Evolutionary conservation across 2,797 vertebrate species (phyloP), one percentile per base, ranked within the genome.

Genomic region (Acrossocheilus wenchowensis): DNA sequence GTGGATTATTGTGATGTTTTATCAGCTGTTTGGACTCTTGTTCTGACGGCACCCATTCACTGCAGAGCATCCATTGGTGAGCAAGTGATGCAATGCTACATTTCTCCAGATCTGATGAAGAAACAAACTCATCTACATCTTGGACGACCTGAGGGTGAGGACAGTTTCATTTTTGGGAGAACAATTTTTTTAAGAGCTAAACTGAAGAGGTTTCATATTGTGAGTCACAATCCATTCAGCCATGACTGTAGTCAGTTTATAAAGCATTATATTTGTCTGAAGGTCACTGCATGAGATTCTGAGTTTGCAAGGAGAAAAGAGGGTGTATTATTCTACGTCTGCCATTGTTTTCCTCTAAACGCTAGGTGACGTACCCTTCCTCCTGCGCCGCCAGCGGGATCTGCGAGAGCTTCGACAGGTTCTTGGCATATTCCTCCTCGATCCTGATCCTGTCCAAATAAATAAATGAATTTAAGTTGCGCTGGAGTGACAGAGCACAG

Each of bases 341-440:
- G 26, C 39, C 21, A 23, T 26, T 36, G 66, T 71, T 57, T 72
- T 34, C 64, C 57, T 62, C 57, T 23, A 12, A 62, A 23, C 5
- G 17, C 21, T 52, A 39, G n/a, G 66, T 43, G 78, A 96, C 96
- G 97, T 94, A 99, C 98, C 98, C 98, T 94, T 99, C 98, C 89
- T 99, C 98, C 91, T 99, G 97, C 66, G 95, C 94, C 2, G 97
- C 98, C 60, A 99, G 93, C 21, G 97, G 97, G 88, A 96, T 97
- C 95, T 99, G 98, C 69, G 98, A 99, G 74, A 99, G 96, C 92
- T 97, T 99, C 86, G 97, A 97, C 64, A 99, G 95, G 88, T 97
- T 99, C 94, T 98, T 99, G 80, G 98, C 97, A 86, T 99, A 99
- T 78, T 99, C 98, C 86, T 99, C 98, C 94, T 99, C 98, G 91